Evolutionary conservation across 1,140 invertebrate genomes (phyloP).

Genomic region (Leptonema lineaticorne): DNA sequence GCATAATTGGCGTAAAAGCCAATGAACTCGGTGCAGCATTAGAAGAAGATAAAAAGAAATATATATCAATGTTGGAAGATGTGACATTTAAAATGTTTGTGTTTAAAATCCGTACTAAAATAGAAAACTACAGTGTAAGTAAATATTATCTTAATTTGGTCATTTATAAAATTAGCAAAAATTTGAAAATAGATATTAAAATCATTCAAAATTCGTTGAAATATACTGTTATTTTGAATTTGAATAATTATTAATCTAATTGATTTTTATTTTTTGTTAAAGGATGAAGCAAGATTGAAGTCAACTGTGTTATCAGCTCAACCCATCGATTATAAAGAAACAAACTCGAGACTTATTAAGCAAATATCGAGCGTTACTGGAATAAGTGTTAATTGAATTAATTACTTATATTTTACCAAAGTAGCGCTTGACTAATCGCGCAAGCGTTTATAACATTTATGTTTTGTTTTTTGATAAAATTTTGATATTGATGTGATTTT

Average conservation of each 20-base stretch:
- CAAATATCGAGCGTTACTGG: conserved; percentile 64
- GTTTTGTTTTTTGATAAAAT: too few species aligned
- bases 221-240: not conserved
- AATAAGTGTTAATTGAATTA: conserved; percentile 50
- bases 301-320: conserved; percentile 66
- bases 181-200: not conserved
- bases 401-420: too few species aligned
- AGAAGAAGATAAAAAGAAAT: conserved; percentile 63
- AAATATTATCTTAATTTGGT: conserved; percentile 13
- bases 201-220: not conserved
- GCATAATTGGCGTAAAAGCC: conserved; percentile 72
- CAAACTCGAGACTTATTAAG: conserved; percentile 68
- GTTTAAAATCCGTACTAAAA: conserved; percentile 81
- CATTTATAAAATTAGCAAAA: too few species aligned
- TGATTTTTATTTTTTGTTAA: conserved; percentile 37
- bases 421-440: too few species aligned
- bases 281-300: conserved; percentile 85
- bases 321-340: conserved; percentile 74
- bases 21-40: conserved; percentile 74
- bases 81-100: conserved; percentile 78
- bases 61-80: conserved; percentile 65
- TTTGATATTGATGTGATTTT: too few species aligned
- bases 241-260: conserved; percentile 3
- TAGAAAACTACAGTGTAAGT: conserved; percentile 87
- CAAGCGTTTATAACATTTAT: too few species aligned